Evolutionary conservation across 2,888 invertebrate genomes (phyloP).

Genomic region (Xestia sexstrigata): DNA sequence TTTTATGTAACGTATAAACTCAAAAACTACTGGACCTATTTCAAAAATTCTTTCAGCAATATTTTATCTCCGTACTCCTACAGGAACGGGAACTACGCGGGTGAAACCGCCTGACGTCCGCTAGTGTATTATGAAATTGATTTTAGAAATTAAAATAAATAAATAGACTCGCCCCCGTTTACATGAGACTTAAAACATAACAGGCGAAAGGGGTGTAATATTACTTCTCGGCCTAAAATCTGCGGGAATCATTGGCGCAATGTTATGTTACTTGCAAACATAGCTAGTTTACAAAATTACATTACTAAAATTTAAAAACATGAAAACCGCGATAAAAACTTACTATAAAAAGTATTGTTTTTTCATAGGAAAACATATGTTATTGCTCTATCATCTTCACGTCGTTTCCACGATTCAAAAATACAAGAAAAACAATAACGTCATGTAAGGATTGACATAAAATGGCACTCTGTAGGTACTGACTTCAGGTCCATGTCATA

Average conservation of each 20-base stretch:
- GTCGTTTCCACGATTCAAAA: slow-evolving; percentile 40
- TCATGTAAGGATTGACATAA: slow-evolving; percentile 69
- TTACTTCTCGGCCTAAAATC: not conserved
- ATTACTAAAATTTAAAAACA: not conserved
- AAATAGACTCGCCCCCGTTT: not conserved
- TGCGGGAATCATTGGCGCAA: not conserved
- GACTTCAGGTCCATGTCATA: slow-evolving; percentile 46
- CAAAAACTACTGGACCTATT: too few relatives aligned
- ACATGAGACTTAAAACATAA: too few relatives aligned
- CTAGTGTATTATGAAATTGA: not conserved
- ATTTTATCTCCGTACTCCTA: too few relatives aligned
- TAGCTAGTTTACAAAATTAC: not conserved
- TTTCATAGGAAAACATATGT: not conserved
- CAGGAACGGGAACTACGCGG: too few relatives aligned
- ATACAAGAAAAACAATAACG: slow-evolving; percentile 69
- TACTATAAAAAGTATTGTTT: not conserved
- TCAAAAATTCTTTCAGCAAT: too few relatives aligned
- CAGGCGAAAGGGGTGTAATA: not conserved
- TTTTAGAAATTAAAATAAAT: not conserved
- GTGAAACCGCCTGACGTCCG: too few relatives aligned
- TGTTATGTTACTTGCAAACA: not conserved
- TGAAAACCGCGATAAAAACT: not conserved
- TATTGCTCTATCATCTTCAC: slow-evolving; percentile 1
- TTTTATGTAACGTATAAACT: too few relatives aligned
- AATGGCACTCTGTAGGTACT: slow-evolving; percentile 60